phyloP scores from a whole-genome alignment of 2,888 invertebrate species.

The Calephelis perditalis region DNA sequence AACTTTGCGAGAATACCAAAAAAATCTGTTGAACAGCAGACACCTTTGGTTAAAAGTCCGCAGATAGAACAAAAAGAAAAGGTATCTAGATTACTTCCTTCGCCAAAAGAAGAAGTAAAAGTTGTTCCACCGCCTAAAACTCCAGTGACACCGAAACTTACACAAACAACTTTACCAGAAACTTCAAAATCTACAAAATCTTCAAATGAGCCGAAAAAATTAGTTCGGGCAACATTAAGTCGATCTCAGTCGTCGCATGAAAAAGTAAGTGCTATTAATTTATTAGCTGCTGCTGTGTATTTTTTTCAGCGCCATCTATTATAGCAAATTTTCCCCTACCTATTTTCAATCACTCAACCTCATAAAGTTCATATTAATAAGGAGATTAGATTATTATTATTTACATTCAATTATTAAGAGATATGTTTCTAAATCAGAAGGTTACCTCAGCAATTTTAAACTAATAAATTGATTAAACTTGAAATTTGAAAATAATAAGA shows the following conservation, averaged over 20 bases:
- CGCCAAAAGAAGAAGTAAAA: constrained; percentile 44
- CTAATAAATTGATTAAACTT: too few species aligned
- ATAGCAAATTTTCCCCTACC: too few species aligned
- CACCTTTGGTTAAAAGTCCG: constrained; percentile 32
- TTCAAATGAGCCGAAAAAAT: constrained; percentile 47
- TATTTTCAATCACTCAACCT: too few species aligned
- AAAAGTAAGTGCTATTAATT: constrained; percentile 44
- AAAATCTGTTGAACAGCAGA: constrained; percentile 44
- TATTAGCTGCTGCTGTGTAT: background rate
- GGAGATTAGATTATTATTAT: too few species aligned
- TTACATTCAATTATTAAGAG: too few species aligned
- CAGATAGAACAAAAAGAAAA: constrained; percentile 43
- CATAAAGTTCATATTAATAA: too few species aligned
- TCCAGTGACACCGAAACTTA: constrained; percentile 34
- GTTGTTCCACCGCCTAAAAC: constrained; percentile 35
- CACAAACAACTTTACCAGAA: constrained; percentile 30
- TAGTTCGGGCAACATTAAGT: constrained; percentile 40
- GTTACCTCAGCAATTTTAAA: too few species aligned
- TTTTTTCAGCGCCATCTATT: too few species aligned
- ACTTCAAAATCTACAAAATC: constrained; percentile 39
- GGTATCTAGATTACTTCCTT: constrained; percentile 38
- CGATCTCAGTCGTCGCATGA: constrained; percentile 48
- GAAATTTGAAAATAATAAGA: too few species aligned
- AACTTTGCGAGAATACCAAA: constrained; percentile 64
- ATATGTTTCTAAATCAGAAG: too few species aligned